Evolutionary conservation across 1,140 invertebrate genomes (phyloP).

Genomic region (Drosophila serrata): DNA sequence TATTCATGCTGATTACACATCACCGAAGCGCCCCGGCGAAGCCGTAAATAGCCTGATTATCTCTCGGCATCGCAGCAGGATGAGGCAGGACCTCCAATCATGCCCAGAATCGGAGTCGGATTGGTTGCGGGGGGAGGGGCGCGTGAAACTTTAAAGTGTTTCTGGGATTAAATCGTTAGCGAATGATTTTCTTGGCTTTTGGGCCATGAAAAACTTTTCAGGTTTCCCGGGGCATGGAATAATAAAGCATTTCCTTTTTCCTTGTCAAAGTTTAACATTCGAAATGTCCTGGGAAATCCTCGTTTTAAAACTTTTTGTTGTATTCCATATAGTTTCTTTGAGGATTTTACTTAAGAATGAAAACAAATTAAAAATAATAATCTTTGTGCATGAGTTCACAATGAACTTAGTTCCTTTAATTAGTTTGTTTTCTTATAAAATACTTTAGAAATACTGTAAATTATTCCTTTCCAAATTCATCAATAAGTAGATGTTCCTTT

Average conservation of each 20-base stretch:
- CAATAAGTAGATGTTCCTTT: neutral
- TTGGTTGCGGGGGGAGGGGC: neutral
- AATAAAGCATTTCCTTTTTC: constrained; percentile 4
- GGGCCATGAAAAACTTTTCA: constrained; percentile 14
- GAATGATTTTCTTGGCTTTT: neutral
- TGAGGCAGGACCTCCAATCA: constrained; percentile 16
- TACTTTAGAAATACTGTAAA: neutral
- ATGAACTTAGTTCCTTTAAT: neutral
- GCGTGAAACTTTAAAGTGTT: constrained; percentile 28
- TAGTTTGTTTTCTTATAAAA: neutral
- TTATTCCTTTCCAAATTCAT: neutral
- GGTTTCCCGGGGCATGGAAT: constrained; percentile 10
- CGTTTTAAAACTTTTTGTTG: neutral
- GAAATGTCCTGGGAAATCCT: neutral
- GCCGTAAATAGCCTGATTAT: constrained; percentile 71
- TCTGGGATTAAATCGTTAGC: constrained; percentile 26
- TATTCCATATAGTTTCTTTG: neutral
- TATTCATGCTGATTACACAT: constrained; percentile 68
- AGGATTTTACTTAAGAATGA: neutral
- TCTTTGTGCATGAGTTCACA: neutral
- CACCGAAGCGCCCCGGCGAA: constrained; percentile 9
- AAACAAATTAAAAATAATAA: neutral
- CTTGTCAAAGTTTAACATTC: constrained; percentile 4
- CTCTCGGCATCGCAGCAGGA: constrained; percentile 12
- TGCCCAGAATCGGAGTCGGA: constrained; percentile 1